Percentiles rank a stretch among this genome's conserved stretches.
Conservation (phyloP, 2,797 vertebrate genomes). For the Neoniphon sammara region DNA sequence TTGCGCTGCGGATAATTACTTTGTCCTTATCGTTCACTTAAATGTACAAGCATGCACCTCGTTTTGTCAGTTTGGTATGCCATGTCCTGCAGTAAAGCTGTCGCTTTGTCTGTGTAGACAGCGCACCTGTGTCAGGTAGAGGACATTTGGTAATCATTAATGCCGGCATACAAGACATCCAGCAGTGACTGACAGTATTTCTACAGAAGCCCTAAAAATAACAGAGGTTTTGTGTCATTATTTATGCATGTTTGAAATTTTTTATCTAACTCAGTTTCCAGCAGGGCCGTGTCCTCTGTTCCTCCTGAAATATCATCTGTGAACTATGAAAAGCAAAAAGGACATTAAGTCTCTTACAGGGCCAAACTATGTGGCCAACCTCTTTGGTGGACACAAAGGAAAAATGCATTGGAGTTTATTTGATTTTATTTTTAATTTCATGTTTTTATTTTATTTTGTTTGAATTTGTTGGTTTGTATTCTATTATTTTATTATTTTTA, state of each 20-base stretch:
- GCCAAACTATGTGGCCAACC: background rate
- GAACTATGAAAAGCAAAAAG: slow-evolving; percentile 15
- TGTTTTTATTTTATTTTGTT: too few species aligned
- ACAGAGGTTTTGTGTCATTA: slow-evolving; percentile 10
- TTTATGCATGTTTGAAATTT: slow-evolving; percentile 17
- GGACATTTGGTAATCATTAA: slow-evolving; percentile 7
- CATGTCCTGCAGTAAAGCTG: background rate
- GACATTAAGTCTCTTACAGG: background rate
- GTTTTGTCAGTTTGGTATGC: slow-evolving; percentile 11
- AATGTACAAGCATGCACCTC: slow-evolving; percentile 3
- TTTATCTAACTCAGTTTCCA: background rate
- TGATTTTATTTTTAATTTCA: too few species aligned
- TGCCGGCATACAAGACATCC: background rate
- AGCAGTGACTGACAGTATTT: background rate
- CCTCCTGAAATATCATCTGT: slow-evolving; percentile 24
- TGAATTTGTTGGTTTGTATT: too few species aligned
- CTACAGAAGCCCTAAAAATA: slow-evolving; percentile 2
- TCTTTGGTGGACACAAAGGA: too few species aligned
- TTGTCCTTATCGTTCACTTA: background rate
- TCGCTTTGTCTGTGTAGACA: background rate
- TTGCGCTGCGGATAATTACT: slow-evolving; percentile 30
- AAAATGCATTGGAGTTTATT: too few species aligned
- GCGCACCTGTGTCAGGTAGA: slow-evolving; percentile 15
- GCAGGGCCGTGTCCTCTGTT: background rate
- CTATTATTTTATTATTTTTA: background rate